A percentile compares a stretch with the other conserved stretches of the same genome.
phyloP scores from a whole-genome alignment of 2,888 invertebrate genomes.

The Leptinotarsa haldemani region DNA sequence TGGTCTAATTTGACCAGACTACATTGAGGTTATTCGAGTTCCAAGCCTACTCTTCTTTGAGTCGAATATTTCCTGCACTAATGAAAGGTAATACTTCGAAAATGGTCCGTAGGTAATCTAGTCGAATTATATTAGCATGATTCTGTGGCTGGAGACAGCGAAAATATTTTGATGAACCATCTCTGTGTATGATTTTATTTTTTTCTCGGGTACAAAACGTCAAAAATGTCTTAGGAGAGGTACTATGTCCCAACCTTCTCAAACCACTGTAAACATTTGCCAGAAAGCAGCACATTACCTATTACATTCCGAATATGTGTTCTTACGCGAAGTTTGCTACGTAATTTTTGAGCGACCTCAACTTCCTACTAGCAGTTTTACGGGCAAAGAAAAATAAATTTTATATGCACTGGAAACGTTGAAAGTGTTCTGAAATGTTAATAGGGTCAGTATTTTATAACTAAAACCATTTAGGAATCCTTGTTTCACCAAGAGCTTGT shows the following conservation, averaged over 20 bases:
- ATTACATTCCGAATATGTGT: not conserved
- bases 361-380: slow-evolving; percentile 4
- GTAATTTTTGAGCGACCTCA: slow-evolving; percentile 1
- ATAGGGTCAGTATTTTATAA: slow-evolving; percentile 13
- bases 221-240: not conserved
- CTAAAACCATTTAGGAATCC: slow-evolving; percentile 8
- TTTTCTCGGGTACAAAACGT: not conserved
- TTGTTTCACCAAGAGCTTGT: slow-evolving; percentile 1
- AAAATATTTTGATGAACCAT: too few species aligned
- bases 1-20: too few species aligned
- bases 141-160: too few species aligned
- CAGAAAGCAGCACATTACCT: slow-evolving; percentile 3
- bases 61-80: too few species aligned
- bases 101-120: too few species aligned
- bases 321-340: not conserved
- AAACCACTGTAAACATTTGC: not conserved
- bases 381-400: slow-evolving; percentile 11
- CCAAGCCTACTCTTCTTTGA: too few species aligned
- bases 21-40: too few species aligned
- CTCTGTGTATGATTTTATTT: too few species aligned
- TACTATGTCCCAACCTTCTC: not conserved
- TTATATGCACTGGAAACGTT: slow-evolving; percentile 8
- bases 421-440: slow-evolving; percentile 19
- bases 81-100: too few species aligned
- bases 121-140: too few species aligned